Evolutionary conservation across 2,797 vertebrate species (phyloP), one percentile per base, ranked within the genome.

Genomic region (Mallotus villosus): DNA sequence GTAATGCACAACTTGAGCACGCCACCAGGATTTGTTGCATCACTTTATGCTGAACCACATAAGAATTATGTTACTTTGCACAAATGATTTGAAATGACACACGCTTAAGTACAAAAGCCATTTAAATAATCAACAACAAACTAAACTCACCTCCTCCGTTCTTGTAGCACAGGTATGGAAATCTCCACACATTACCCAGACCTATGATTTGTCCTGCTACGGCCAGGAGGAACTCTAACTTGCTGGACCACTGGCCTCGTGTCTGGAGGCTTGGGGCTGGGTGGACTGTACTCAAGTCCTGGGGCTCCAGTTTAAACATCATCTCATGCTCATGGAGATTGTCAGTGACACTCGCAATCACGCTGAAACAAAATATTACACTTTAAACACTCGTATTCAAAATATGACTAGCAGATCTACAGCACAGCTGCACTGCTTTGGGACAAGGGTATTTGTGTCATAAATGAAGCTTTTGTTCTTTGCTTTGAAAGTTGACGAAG

Each of bases 161-260:
- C 84, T 94, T 94, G 87, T 94, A 94, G 87, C 93, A 94, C 76
- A 94, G 78, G 73, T 94, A 94, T 49, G 93, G 93, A 74, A 94
- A 94, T 76, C 93, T 83, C 93, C 93, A 94, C 61, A 94, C 92
- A 69, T 94, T 94, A 81, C 93, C 93, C 0, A 94, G 79, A 5
- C 93, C 93, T n/a, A 94, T 88, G 76, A 94, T 94, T 77, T 94
- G 92, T 73, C 93, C 93, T 0, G 93, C 93, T 2, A 94, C 92
- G 34, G 93, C 93, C 72, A 94, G 82, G 61, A 94, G 86, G 78
- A 92, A 94, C 83, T 94, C 93, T 2, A 91, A 19, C 85, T 94
- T 94, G 80, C 66, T 93, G 0, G 91, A 90, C 93, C 93, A 94
- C 77, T 94, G 88, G 63, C 90, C 93, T 81, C 93, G 88, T 8